Base-by-base conservation (phyloP, 2,888 invertebrate species). In the Acronicta alni region DNA sequence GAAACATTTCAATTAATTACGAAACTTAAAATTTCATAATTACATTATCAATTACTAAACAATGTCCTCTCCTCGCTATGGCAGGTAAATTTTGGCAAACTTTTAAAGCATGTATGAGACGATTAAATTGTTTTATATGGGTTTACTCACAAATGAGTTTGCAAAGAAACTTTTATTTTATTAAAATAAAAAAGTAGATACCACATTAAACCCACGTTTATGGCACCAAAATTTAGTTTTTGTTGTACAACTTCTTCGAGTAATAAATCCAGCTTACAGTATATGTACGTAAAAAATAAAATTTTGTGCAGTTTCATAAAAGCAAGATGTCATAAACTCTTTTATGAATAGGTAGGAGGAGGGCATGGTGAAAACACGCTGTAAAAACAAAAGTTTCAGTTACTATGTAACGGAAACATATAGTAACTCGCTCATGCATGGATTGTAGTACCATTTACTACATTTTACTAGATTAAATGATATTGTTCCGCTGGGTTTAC, bases 311-410 rank as follows among this genome's bases (percentile, higher is more conserved):
- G 23, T 71, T 70, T 60, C 54, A 61, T 71, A 59, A 67, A 70
- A 75, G 52, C 15, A 57, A 61, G 52, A 59, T 49, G 45, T 58
- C 56, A 71, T 72, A 72, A 75, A 56, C 12, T 62, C 26, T 56
- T 45, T 48, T 65, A 61, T 66, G 57, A 53, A 56, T 61, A 71
- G 46, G 48, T 43, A 9, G 15, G 16, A 14, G 16, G 4, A 38
- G 35, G 56, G 41, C 26, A 23, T 14, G 20, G 17, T 41, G 59
- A 71, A 58, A 75, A 71, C 61, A 66, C 56, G 44, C 42, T 51
- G 58, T 75, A 75, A 75, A 65, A 72, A 71, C 61, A 61, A 71
- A 72, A 58, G 41, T 61, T 58, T 54, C 41, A 51, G 54, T 20
- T 46, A 55, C 54, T 42, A 56, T 55, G 41, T 52, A 60, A 58